phyloP scores from a whole-genome alignment of 1,140 invertebrate genomes.

The Anastrepha obliqua region DNA sequence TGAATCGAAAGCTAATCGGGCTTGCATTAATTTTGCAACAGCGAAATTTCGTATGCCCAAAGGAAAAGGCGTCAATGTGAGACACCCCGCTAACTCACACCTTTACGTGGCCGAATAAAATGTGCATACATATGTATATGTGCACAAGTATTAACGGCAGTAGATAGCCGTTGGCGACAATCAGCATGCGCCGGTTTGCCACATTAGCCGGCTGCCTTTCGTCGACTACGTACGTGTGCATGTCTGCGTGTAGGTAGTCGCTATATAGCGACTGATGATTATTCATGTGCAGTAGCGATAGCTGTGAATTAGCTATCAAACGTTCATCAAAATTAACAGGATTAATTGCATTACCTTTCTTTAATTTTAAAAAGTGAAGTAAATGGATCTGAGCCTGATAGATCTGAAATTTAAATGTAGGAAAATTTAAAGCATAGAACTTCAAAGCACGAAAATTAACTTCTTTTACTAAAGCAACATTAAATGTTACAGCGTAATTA shows the following conservation, averaged over 20 bases:
- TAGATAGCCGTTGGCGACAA: conserved; percentile 45
- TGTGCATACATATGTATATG: no score
- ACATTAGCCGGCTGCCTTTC: no score
- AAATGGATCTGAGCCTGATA: no score
- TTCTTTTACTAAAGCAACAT: no score
- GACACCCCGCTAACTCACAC: conserved; percentile 30
- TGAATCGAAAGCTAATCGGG: conserved; percentile 23
- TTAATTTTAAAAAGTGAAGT: no score
- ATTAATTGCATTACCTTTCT: neutral
- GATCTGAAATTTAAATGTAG: no score
- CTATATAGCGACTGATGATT: neutral
- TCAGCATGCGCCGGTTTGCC: conserved; percentile 36
- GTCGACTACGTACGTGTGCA: neutral
- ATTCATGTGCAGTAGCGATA: neutral
- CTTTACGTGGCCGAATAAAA: neutral
- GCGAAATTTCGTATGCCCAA: neutral
- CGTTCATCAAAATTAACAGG: conserved; percentile 9
- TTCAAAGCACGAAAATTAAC: no score
- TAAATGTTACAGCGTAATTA: no score
- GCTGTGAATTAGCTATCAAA: conserved; percentile 36
- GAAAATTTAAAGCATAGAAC: no score
- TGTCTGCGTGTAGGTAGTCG: neutral
- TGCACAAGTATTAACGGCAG: neutral
- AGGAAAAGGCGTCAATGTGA: conserved; percentile 25
- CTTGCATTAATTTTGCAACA: conserved; percentile 22